These are phyloP conservation scores for Muntiacus muntjak DNA, from an alignment of 2,113 vertebrate species.

Conservation along the genomic window DNA sequence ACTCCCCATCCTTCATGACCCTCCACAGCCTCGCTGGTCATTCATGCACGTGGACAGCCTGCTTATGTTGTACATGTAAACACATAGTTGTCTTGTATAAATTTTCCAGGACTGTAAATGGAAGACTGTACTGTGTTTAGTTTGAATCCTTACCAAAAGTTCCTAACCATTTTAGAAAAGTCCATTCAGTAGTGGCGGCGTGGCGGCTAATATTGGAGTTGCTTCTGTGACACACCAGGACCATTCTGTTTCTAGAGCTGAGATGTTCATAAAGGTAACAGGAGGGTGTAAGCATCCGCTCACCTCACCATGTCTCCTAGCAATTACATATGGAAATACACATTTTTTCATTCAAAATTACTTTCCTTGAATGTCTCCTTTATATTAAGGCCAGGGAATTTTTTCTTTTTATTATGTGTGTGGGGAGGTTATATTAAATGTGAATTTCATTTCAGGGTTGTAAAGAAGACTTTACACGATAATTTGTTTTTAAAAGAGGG, in stretches of 20 bases:
- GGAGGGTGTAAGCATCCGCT: background rate
- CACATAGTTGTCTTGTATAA: slow-evolving; percentile 23
- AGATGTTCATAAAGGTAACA: background rate
- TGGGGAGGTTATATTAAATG: background rate
- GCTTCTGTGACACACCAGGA: background rate
- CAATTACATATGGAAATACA: background rate
- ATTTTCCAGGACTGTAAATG: background rate
- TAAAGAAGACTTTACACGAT: background rate
- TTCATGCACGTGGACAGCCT: background rate
- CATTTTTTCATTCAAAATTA: background rate
- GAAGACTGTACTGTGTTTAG: background rate
- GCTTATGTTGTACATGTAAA: background rate
- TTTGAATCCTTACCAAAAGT: slow-evolving; percentile 44
- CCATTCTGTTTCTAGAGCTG: background rate
- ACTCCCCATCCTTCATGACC: background rate
- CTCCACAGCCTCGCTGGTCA: background rate
- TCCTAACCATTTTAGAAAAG: background rate
- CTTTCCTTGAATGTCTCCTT: background rate
- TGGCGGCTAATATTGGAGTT: background rate
- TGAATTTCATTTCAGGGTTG: slow-evolving; percentile 11
- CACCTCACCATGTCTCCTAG: background rate
- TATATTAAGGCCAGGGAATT: background rate
- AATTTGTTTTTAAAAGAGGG: background rate
- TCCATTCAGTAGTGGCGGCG: background rate
- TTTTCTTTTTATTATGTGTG: background rate